Evolutionary conservation across 2,888 invertebrate species (phyloP).

Genomic region (Tenthredo amoena): DNA sequence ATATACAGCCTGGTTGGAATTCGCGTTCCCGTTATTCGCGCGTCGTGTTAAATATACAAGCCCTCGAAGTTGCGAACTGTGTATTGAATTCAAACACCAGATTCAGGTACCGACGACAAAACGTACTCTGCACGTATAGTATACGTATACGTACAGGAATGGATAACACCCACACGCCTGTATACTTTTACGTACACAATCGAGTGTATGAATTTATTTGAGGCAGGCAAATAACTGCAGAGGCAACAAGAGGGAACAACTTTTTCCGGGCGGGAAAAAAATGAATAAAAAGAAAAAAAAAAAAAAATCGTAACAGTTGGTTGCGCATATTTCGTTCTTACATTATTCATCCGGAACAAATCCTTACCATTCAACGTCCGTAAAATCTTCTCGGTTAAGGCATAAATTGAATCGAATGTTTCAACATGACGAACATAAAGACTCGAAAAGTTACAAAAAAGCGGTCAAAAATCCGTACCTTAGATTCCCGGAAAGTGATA

Average conservation of each 20-base stretch:
- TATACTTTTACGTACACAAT: not conserved
- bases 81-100: slow-evolving; percentile 18
- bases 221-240: not conserved
- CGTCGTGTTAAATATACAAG: not conserved
- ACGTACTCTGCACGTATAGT: not conserved
- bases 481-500: not conserved
- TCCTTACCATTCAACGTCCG: not conserved
- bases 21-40: not conserved
- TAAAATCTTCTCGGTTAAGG: not conserved
- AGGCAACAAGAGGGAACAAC: not conserved
- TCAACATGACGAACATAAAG: not conserved
- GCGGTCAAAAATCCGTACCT: too few species aligned
- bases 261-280: not conserved
- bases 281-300: not conserved
- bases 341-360: slow-evolving; percentile 14
- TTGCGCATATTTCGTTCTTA: slow-evolving; percentile 15
- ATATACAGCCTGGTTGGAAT: slow-evolving; percentile 36
- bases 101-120: not conserved
- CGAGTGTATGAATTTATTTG: not conserved
- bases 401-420: not conserved
- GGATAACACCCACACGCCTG: not conserved
- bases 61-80: slow-evolving; percentile 14
- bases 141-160: not conserved
- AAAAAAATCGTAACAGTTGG: not conserved
- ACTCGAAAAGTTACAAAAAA: not conserved